Conservation (phyloP, 2,113 vertebrate species). For the Chionis minor region DNA sequence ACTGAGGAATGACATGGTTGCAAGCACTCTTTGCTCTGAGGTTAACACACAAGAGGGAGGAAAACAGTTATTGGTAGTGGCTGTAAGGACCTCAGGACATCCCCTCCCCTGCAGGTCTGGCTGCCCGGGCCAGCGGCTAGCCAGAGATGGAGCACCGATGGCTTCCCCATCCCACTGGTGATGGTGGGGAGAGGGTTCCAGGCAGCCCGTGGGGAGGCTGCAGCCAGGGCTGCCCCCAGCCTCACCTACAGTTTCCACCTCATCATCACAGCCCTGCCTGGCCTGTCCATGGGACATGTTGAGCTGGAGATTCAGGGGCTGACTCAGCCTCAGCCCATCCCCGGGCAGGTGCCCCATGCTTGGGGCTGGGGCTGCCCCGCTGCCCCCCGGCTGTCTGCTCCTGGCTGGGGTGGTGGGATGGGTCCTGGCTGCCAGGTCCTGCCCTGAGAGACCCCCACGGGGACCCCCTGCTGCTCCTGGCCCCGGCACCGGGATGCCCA, state of each 20-base stretch:
- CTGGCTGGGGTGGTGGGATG: neutral
- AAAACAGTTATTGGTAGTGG: neutral
- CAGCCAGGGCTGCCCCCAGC: neutral
- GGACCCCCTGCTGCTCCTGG: rapidly evolving
- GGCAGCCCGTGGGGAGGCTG: too few relatives aligned
- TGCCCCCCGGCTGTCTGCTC: neutral
- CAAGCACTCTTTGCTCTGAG: rapidly evolving
- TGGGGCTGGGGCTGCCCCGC: neutral
- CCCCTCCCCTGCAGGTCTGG: neutral
- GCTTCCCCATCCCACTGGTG: neutral
- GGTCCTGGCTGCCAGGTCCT: too few relatives aligned
- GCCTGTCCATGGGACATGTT: rapidly evolving
- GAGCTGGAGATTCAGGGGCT: neutral
- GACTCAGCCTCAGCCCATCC: neutral
- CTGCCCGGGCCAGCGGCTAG: neutral
- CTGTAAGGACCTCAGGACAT: neutral
- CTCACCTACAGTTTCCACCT: neutral
- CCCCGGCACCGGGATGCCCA: neutral
- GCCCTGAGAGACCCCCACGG: neutral
- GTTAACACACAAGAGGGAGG: neutral
- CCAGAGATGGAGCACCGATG: neutral
- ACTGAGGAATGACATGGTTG: neutral
- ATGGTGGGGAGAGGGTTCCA: neutral
- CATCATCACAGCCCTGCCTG: neutral
- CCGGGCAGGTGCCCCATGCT: rapidly evolving